Conservation (phyloP, 2,113 vertebrate genomes). For the Danionella cerebrum region DNA sequence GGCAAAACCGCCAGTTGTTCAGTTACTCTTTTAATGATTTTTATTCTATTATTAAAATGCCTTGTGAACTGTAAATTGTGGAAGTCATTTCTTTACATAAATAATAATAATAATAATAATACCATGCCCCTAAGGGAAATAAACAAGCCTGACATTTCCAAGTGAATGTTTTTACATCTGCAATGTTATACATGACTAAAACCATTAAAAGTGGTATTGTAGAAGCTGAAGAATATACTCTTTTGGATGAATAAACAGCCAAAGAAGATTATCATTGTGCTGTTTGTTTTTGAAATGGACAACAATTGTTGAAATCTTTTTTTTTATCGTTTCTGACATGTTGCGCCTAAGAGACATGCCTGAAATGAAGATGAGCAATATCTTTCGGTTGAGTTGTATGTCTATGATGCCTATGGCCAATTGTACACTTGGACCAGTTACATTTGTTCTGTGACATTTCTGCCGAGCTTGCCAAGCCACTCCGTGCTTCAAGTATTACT, state of each 20-base stretch:
- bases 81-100: neutral
- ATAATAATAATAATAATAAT: neutral
- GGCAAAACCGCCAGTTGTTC: neutral
- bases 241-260: neutral
- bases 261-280: neutral
- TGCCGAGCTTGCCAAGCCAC: neutral
- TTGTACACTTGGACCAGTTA: neutral
- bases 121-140: neutral
- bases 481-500: neutral
- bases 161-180: neutral
- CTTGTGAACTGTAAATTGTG: too few species aligned
- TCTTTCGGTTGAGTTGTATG: neutral
- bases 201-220: too few species aligned
- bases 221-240: too few species aligned
- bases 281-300: too few species aligned
- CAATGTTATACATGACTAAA: neutral
- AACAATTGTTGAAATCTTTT: neutral
- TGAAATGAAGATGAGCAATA: neutral
- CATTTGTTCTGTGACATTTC: constrained; percentile 14
- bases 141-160: constrained; percentile 1
- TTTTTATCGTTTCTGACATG: neutral
- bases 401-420: neutral
- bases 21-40: too few species aligned
- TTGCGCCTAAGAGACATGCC: neutral
- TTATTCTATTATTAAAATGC: too few species aligned